Base-by-base conservation (phyloP, 2,888 invertebrate species). In the Sinelater perroti region DNA sequence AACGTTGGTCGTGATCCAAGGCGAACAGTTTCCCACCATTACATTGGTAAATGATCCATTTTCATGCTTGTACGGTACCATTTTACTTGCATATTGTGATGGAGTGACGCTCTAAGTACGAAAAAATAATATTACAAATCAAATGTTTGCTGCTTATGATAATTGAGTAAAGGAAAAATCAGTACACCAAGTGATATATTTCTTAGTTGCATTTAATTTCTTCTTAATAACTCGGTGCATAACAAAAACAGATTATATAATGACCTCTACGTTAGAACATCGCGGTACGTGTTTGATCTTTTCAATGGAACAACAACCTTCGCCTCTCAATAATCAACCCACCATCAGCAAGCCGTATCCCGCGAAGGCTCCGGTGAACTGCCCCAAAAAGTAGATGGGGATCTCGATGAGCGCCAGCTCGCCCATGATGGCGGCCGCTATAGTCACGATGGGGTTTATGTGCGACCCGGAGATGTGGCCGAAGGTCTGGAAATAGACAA, bases 381-480 rank as follows among this genome's bases (percentile, higher is more conserved):
- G 89, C 3, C 82, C 87, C 1, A 86, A 70, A 1, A 87, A 70
- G 70, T 89, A 92, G 14, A 85, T 73, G 0, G 84, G 77, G 1
- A 85, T 86, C 24, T 81, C 76, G 14, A 77, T 69, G 3, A 85
- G 67, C 1, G 85, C 79, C 56, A 83, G 81, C 26, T 79, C 76
- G 0, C 87, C 87, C 69, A 85, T 80, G n/a, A 87, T 76, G 2
- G 85, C 79, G 0, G 89, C 84, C 0, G 86, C 86, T n/a, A 88
- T 74, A 0, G 91, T 89, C 1, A 92, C 87, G 0, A 87, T 83
- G 0, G 92, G 92, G 74, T 92, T 92, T 70, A 92, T 80, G 70
- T 89, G 90, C 0, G 89, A 87, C 30, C 89, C 90, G 20, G 91
- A 91, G 35, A 91, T 81, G 70, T 90, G 90, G 3, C 89, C 91